Evolutionary conservation across 2,888 invertebrate species (phyloP).

Genomic region (Nineta flava): DNA sequence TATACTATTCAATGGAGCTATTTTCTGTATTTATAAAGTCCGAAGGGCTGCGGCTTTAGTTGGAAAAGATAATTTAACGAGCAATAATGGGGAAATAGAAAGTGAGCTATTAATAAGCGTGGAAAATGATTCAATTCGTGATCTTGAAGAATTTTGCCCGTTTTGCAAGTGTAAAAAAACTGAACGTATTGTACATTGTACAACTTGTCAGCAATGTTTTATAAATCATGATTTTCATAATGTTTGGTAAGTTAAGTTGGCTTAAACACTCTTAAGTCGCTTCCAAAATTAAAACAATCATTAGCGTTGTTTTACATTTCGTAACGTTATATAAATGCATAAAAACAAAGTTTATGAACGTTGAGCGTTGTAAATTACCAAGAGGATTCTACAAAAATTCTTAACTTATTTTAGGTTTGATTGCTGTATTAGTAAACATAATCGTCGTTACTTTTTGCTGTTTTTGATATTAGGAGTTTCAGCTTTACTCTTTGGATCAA

Average conservation of each 20-base stretch:
- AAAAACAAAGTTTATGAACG: not conserved
- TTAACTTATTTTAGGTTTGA: slow-evolving; percentile 50
- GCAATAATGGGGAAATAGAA: slow-evolving; percentile 14
- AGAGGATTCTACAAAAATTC: too few relatives aligned
- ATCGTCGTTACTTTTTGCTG: slow-evolving; percentile 57
- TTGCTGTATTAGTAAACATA: slow-evolving; percentile 68
- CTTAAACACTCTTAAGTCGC: too few relatives aligned
- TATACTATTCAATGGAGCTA: slow-evolving; percentile 29
- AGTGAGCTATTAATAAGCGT: not conserved
- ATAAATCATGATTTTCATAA: slow-evolving; percentile 65
- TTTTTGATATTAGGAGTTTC: slow-evolving; percentile 48
- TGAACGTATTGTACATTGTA: slow-evolving; percentile 65
- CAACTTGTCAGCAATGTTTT: slow-evolving; percentile 67
- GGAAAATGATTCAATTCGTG: slow-evolving; percentile 15
- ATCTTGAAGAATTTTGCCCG: slow-evolving; percentile 32
- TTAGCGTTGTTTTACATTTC: not conserved
- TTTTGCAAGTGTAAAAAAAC: slow-evolving; percentile 42
- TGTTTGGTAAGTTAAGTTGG: slow-evolving; percentile 42
- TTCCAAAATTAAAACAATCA: not conserved
- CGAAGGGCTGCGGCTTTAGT: slow-evolving; percentile 20
- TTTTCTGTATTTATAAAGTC: slow-evolving; percentile 28
- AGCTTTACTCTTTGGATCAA: slow-evolving; percentile 56
- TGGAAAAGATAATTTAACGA: slow-evolving; percentile 16
- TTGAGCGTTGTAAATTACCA: not conserved
- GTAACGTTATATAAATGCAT: not conserved